phyloP scores from a whole-genome alignment of 2,797 vertebrate genomes.

The Sardinella longiceps region DNA sequence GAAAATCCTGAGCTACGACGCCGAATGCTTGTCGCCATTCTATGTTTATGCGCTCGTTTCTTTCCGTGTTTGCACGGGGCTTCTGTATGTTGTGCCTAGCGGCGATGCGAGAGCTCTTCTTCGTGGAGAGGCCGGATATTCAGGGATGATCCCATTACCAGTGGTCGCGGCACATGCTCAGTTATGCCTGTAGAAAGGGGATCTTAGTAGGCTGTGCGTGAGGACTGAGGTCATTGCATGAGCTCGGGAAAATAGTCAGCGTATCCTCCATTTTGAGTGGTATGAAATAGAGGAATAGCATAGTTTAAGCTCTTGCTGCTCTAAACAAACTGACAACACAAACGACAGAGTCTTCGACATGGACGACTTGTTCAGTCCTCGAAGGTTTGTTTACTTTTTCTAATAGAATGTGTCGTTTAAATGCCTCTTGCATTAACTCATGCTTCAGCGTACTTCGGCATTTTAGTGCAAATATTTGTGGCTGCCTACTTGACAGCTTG shows the following conservation, averaged over 20 bases:
- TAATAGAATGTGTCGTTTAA: slow-evolving; percentile 26
- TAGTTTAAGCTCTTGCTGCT: slow-evolving; percentile 80
- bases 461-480: slow-evolving; percentile 47
- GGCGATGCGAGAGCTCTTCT: slow-evolving; percentile 23
- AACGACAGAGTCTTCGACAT: slow-evolving; percentile 85
- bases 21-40: slow-evolving; percentile 16
- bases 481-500: slow-evolving; percentile 55
- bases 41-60: slow-evolving; percentile 11
- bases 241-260: slow-evolving; percentile 81
- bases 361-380: slow-evolving; percentile 95
- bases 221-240: slow-evolving; percentile 96
- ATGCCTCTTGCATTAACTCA: slow-evolving; percentile 6
- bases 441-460: slow-evolving; percentile 45
- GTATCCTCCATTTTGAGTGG: slow-evolving; percentile 99
- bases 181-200: slow-evolving; percentile 84
- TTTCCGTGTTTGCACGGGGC: slow-evolving; percentile 8
- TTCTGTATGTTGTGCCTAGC: slow-evolving; percentile 17
- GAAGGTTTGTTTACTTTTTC: slow-evolving; percentile 87
- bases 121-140: slow-evolving; percentile 45
- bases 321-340: slow-evolving; percentile 79
- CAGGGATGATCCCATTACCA: slow-evolving; percentile 58
- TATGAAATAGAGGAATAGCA: slow-evolving; percentile 83
- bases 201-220: slow-evolving; percentile 91
- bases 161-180: slow-evolving; percentile 94
- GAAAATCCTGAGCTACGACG: background rate